Conservation (phyloP, 1,140 invertebrate genomes). For the Cryptotermes secundus region DNA sequence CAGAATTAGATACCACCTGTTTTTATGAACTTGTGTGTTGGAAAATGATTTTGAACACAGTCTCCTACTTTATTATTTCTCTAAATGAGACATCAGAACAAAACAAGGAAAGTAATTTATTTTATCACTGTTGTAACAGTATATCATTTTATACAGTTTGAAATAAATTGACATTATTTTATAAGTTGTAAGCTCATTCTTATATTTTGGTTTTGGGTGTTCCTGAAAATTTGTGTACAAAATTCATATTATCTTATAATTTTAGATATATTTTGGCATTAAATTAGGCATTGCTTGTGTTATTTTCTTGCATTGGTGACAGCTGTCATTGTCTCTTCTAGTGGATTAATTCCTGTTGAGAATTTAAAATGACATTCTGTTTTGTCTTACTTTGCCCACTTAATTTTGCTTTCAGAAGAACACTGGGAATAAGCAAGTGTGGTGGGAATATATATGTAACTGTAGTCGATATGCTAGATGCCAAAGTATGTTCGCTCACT, state of each 20-base stretch:
- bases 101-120: too few species aligned
- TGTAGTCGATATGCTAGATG: neutral
- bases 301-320: neutral
- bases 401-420: neutral
- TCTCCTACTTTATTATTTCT: too few species aligned
- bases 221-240: neutral
- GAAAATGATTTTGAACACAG: neutral
- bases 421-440: neutral
- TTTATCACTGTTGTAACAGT: too few species aligned
- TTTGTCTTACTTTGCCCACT: neutral
- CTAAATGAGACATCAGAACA: too few species aligned
- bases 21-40: neutral
- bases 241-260: neutral
- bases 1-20: neutral
- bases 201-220: neutral
- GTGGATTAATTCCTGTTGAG: neutral
- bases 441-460: neutral
- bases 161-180: neutral
- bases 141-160: neutral
- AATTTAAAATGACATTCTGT: neutral
- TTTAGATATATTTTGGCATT: neutral
- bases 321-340: neutral
- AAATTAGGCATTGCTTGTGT: conserved; percentile 5
- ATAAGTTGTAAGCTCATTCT: too few species aligned
- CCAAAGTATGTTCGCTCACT: neutral